phyloP scores from a whole-genome alignment of 2,113 vertebrate species.

The Zosterops pallidus region DNA sequence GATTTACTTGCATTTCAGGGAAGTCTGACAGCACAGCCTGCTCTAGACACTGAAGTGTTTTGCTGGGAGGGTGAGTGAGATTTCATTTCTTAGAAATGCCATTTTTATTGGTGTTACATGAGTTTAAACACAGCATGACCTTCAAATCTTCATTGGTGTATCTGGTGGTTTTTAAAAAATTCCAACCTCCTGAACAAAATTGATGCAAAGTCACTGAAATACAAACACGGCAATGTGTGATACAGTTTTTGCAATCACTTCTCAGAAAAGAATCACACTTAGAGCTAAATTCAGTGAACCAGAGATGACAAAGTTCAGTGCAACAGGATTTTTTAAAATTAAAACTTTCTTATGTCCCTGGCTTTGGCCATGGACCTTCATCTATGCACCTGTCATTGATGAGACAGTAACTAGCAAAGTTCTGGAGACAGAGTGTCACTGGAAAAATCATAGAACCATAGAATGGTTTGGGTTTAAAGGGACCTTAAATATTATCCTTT shows the following conservation, averaged over 20 bases:
- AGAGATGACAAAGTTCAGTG: neutral
- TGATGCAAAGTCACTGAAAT: neutral
- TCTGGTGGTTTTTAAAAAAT: neutral
- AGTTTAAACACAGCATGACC: neutral
- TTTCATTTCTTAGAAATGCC: neutral
- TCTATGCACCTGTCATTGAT: fast-evolving
- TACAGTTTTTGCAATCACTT: neutral
- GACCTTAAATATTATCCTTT: neutral
- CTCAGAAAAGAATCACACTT: constrained; percentile 1
- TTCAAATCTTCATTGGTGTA: neutral
- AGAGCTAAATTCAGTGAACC: neutral
- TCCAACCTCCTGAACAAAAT: neutral
- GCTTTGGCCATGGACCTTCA: neutral
- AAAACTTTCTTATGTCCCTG: neutral
- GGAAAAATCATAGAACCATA: neutral
- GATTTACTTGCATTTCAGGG: neutral
- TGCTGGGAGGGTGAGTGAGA: neutral
- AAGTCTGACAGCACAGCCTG: neutral
- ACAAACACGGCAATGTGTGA: neutral
- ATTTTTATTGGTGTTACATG: neutral
- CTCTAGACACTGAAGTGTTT: neutral
- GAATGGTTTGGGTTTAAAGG: neutral
- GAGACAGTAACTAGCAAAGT: neutral
- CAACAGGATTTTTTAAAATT: neutral
- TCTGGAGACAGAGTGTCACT: neutral